Evolutionary conservation across 1,140 invertebrate genomes (phyloP), one percentile per base, ranked within the genome.

Genomic region (Aradophagus sp.): DNA sequence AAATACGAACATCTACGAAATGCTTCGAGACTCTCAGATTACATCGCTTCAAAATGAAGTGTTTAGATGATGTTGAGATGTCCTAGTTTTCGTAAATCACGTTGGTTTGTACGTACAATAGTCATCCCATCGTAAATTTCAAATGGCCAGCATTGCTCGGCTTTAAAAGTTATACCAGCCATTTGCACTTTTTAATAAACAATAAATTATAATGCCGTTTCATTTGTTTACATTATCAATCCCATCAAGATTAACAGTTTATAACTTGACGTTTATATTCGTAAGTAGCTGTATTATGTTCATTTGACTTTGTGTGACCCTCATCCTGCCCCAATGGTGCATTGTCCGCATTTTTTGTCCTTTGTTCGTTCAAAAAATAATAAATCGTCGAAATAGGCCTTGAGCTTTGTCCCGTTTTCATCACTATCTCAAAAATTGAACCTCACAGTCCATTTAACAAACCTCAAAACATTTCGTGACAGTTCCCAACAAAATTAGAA

Each of bases 361-460:
- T 26, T 16, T 26, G 55, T 61, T 59, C n/a, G 32, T 59, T 59
- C 42, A 36, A 42, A 50, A 59, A 53, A 58, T 39, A 45, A 67
- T 67, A 52, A 59, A 67, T 59, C 36, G 23, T 58, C 12, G 8
- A 29, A 26, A 48, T 19, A 8, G 17, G 15, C 32, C 19, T 7
- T 12, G 31, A 1, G 7, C 17, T 7, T 44, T 44, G 44, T 26
- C 15, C 13, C 2, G 23, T 42, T 66, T 56, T 50, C 62, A 58
- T 17, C 52, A 27, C 52, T 29, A 29, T 42, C 45, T 29, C 1
- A 35, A 41, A 55, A 48, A 48, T 48, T 17, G 42, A n/a, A n/a
- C n/a, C n/a, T n/a, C n/a, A n/a, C n/a, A n/a, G n/a, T n/a, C n/a
- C n/a, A n/a, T n/a, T n/a, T n/a, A n/a, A n/a, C n/a, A n/a, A n/a